Conservation (phyloP, 2,113 vertebrate genomes). For the Loxodonta africana region DNA sequence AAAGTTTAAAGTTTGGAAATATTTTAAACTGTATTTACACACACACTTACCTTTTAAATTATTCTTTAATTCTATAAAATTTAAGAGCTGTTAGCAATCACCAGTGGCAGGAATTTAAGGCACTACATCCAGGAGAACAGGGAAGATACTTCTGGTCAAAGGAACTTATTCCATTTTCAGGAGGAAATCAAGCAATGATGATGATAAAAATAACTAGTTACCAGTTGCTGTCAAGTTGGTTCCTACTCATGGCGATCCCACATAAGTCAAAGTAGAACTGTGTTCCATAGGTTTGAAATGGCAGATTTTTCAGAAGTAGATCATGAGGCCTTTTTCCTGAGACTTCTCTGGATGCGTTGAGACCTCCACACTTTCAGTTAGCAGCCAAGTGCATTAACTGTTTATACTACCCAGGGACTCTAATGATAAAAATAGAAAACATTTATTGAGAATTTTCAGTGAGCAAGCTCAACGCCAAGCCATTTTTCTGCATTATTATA, state of each 20-base stretch:
- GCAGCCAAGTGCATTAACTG: too few species aligned
- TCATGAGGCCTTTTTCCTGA: too few species aligned
- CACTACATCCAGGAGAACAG: not conserved
- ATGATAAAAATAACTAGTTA: not conserved
- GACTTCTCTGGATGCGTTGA: too few species aligned
- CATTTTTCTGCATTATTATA: not conserved
- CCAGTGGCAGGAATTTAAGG: not conserved
- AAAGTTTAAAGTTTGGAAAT: not conserved
- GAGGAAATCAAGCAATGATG: not conserved
- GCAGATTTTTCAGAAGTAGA: too few species aligned
- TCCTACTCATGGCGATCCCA: too few species aligned
- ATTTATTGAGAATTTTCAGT: not conserved
- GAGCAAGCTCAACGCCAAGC: not conserved
- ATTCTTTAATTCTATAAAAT: not conserved
- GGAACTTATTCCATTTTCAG: not conserved
- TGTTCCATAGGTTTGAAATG: too few species aligned
- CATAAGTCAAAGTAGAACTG: too few species aligned
- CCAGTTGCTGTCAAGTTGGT: too few species aligned
- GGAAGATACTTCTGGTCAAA: not conserved
- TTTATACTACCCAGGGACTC: not conserved
- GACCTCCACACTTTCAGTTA: too few species aligned
- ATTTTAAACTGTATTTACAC: not conserved
- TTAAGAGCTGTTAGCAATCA: not conserved
- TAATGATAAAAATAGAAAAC: not conserved
- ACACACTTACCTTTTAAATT: not conserved